phyloP scores from a whole-genome alignment of 1,140 invertebrate species.

The Thaumatotibia leucotreta region DNA sequence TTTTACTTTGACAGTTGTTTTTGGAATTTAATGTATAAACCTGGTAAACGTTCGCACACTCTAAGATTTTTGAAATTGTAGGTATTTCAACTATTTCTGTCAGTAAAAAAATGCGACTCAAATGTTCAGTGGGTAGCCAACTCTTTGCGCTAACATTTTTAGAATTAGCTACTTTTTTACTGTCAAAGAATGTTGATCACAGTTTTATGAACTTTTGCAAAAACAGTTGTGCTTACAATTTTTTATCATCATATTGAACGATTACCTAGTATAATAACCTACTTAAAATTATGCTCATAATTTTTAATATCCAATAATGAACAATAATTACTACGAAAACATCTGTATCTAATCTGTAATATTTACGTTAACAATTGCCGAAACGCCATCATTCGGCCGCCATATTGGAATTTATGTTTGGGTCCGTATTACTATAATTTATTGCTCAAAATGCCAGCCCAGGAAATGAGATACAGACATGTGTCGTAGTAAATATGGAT shows the following conservation, averaged over 20 bases:
- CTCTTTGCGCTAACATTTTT: no score
- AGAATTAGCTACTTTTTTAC: no score
- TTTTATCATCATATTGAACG: no score
- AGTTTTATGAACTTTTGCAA: no score
- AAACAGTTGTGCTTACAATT: no score
- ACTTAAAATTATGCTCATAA: not conserved
- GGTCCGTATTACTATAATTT: conserved; percentile 10
- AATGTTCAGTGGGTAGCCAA: no score
- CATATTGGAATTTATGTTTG: conserved; percentile 2
- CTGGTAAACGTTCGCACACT: no score
- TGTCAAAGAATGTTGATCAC: no score
- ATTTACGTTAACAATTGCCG: conserved; percentile 6
- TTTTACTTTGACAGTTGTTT: not conserved
- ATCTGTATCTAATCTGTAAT: not conserved
- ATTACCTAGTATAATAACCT: not conserved
- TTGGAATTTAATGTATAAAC: not conserved
- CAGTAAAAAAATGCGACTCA: no score
- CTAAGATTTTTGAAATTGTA: no score
- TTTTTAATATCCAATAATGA: not conserved
- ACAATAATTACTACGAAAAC: not conserved
- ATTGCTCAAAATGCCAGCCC: not conserved
- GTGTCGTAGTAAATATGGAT: conserved; percentile 1
- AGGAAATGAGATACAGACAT: not conserved
- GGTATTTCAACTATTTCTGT: no score
- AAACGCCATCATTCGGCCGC: not conserved